phyloP scores from a whole-genome alignment of 2,797 vertebrate species.

The Phalloptychus januarius region DNA sequence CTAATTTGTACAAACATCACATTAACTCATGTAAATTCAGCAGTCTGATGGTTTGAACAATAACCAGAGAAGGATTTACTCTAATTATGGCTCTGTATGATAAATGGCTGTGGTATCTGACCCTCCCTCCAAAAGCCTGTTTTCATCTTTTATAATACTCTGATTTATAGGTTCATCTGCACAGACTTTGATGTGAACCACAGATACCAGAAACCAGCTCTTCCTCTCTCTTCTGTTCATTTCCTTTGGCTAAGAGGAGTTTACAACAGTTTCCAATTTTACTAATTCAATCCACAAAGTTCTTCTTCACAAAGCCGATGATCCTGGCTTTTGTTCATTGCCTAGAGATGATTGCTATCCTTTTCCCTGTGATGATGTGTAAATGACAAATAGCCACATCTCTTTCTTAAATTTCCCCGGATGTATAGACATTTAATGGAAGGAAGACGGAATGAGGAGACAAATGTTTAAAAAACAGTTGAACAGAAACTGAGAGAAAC shows the following conservation, averaged over 20 bases:
- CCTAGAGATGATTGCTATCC: conserved; percentile 22
- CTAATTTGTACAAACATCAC: conserved; percentile 13
- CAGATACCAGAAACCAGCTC: conserved; percentile 40
- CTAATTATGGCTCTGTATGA: conserved; percentile 38
- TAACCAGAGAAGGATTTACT: conserved; percentile 34
- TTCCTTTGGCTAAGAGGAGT: conserved; percentile 7
- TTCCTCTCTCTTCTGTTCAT: conserved; percentile 3
- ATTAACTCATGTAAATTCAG: conserved; percentile 38
- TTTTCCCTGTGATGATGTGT: conserved; percentile 31
- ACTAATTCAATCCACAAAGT: conserved; percentile 38
- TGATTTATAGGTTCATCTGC: conserved; percentile 54
- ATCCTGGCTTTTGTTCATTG: neutral
- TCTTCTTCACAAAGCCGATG: neutral
- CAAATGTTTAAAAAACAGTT: neutral
- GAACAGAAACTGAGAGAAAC: conserved; percentile 6
- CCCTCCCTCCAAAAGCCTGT: conserved; percentile 28
- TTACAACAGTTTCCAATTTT: conserved; percentile 30
- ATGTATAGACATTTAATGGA: conserved; percentile 14
- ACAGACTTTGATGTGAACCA: conserved; percentile 49
- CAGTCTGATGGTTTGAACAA: conserved; percentile 16
- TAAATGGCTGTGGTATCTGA: conserved; percentile 29
- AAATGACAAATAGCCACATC: conserved; percentile 10
- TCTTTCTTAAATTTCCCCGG: conserved; percentile 23
- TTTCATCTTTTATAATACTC: conserved; percentile 38
- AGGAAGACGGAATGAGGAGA: conserved; percentile 1